phyloP scores from a whole-genome alignment of 2,797 vertebrate species.

The Buceros bicornis region DNA sequence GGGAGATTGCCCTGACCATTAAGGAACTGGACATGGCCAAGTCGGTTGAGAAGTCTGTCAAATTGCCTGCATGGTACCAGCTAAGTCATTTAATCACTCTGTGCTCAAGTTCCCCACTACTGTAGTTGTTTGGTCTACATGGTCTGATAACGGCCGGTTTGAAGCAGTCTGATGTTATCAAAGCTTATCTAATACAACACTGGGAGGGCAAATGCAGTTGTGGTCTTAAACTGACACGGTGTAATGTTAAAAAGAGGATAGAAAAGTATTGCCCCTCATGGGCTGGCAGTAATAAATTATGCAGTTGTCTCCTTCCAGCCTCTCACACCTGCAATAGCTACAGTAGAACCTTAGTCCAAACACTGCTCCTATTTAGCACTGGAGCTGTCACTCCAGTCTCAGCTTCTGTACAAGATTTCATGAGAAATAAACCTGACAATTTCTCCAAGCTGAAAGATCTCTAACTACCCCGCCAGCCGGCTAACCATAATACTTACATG shows the following conservation, averaged over 20 bases:
- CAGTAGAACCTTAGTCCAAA: background rate
- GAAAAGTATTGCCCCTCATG: background rate
- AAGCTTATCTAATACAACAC: background rate
- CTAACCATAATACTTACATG: slow-evolving; percentile 77
- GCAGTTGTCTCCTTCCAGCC: background rate
- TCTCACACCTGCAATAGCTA: background rate
- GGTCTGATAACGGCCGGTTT: background rate
- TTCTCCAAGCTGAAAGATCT: background rate
- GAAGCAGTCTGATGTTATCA: background rate
- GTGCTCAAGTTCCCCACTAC: background rate
- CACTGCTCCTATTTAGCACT: background rate
- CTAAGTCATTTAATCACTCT: background rate
- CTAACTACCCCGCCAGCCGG: background rate
- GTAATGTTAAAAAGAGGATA: background rate
- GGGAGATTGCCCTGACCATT: background rate
- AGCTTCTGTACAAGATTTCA: background rate
- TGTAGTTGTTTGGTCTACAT: background rate
- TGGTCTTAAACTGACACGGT: background rate
- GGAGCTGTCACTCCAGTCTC: slow-evolving; percentile 3
- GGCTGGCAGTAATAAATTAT: slow-evolving; percentile 30
- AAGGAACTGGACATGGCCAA: background rate
- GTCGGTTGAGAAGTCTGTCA: background rate
- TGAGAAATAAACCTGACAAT: slow-evolving; percentile 13
- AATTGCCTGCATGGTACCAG: background rate
- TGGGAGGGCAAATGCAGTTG: background rate